These are phyloP conservation scores for Aleiodes sp. DNA, from an alignment of 1,140 invertebrate species.

Conservation along the genomic window DNA sequence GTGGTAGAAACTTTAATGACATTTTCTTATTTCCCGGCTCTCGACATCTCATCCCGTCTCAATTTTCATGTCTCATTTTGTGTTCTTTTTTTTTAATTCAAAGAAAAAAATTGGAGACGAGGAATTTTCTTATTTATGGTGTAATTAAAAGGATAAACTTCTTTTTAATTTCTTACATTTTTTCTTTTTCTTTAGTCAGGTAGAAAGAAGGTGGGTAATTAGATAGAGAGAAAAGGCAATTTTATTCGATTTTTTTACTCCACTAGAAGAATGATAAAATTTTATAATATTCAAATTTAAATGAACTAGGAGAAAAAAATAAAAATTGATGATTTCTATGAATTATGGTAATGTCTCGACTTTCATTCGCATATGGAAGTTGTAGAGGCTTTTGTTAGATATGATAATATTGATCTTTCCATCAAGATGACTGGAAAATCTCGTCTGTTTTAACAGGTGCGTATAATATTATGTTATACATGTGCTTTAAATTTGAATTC, in stretches of 20 bases:
- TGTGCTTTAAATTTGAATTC: neutral
- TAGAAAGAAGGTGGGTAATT: neutral
- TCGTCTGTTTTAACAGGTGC: constrained; percentile 15
- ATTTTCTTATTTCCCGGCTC: constrained; percentile 28
- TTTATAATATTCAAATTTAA: too few species aligned
- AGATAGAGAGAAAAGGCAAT: too few species aligned
- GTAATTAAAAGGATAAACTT: neutral
- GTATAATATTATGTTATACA: neutral
- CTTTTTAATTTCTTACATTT: neutral
- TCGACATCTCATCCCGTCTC: constrained; percentile 2
- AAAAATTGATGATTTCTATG: neutral
- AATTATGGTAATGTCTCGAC: too few species aligned
- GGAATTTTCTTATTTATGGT: neutral
- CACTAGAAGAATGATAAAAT: too few species aligned
- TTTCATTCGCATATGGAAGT: neutral
- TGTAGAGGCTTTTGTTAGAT: neutral
- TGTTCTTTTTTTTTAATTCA: neutral
- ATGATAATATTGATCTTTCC: constrained; percentile 12
- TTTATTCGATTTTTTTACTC: too few species aligned
- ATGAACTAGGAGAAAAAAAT: too few species aligned
- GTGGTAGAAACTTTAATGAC: constrained; percentile 27
- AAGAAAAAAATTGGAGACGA: neutral
- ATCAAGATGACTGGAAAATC: constrained; percentile 6
- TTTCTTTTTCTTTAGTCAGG: neutral
- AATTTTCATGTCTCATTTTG: constrained; percentile 2